These are phyloP conservation scores for Cerceris rybyensis DNA, from an alignment of 2,888 invertebrate genomes.

Conservation along the genomic window DNA sequence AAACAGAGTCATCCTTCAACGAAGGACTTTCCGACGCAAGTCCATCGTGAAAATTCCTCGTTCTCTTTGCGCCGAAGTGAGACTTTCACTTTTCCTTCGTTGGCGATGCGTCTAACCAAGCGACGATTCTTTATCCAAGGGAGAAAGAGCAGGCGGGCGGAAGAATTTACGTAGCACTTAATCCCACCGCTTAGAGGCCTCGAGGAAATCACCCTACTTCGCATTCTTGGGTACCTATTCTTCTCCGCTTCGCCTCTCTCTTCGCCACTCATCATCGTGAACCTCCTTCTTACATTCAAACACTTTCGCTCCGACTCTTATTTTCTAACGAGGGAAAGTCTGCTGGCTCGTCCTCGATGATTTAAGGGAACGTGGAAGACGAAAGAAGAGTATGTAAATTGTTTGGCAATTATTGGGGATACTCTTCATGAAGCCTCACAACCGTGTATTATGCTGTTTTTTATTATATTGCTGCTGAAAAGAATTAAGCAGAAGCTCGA, in stretches of 20 bases:
- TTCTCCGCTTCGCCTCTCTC: conserved; percentile 45
- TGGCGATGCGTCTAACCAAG: conserved; percentile 61
- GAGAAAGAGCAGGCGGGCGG: conserved; percentile 59
- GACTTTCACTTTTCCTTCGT: conserved; percentile 62
- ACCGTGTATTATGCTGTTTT: too few species aligned
- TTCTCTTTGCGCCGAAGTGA: neutral
- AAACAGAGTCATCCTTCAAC: too few species aligned
- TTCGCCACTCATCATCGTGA: conserved; percentile 57
- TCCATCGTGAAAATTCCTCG: neutral
- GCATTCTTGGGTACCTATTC: conserved; percentile 67
- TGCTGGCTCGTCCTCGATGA: neutral
- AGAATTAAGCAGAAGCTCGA: too few species aligned
- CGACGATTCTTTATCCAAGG: conserved; percentile 76
- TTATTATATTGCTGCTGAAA: too few species aligned
- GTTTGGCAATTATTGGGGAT: neutral
- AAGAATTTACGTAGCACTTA: conserved; percentile 81
- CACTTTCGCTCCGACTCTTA: conserved; percentile 37
- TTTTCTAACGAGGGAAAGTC: conserved; percentile 27
- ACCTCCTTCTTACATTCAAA: conserved; percentile 46
- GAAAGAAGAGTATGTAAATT: conserved; percentile 18
- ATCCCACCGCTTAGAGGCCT: conserved; percentile 79
- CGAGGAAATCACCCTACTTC: conserved; percentile 72
- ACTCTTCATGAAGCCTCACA: neutral
- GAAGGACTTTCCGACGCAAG: too few species aligned
- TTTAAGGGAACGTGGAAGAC: conserved; percentile 10